Conservation (phyloP, 2,113 vertebrate genomes). For the Psilopogon haemacephalus region DNA sequence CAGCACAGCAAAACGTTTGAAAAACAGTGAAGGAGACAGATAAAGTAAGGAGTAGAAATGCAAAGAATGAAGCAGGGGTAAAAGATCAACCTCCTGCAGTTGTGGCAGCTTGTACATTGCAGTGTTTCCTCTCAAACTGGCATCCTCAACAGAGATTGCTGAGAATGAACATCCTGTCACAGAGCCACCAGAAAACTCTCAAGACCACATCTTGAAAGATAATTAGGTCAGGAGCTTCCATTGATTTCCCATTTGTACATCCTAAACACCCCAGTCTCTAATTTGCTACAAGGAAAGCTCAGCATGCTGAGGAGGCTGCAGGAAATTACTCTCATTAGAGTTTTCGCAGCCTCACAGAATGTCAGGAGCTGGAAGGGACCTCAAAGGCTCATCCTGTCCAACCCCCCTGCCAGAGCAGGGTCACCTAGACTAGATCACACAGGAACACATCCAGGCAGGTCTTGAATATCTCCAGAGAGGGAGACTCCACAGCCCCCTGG, state of each 20-base stretch:
- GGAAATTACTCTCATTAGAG: neutral
- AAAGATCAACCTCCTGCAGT: neutral
- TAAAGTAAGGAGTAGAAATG: neutral
- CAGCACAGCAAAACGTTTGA: neutral
- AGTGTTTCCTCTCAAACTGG: neutral
- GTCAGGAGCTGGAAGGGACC: too few relatives aligned
- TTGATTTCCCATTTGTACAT: slow-evolving; percentile 32
- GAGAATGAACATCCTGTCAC: slow-evolving; percentile 6
- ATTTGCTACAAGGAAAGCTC: neutral
- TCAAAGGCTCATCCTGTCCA: too few relatives aligned
- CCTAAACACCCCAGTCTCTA: neutral
- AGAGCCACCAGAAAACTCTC: neutral
- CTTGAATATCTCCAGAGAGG: too few relatives aligned
- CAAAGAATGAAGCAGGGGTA: neutral
- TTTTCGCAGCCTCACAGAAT: neutral
- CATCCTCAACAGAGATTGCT: neutral
- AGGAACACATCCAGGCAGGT: too few relatives aligned
- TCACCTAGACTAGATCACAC: too few relatives aligned
- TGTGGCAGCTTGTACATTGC: neutral
- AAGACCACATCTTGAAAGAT: neutral
- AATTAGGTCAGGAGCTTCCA: slow-evolving; percentile 9
- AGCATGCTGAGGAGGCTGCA: neutral
- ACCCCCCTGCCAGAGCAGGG: too few relatives aligned
- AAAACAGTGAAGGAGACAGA: neutral
- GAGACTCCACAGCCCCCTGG: too few relatives aligned